A percentile compares a stretch with the other conserved stretches of the same genome.
Conservation (phyloP, 2,797 vertebrate genomes). For the Cottoperca gobio region DNA sequence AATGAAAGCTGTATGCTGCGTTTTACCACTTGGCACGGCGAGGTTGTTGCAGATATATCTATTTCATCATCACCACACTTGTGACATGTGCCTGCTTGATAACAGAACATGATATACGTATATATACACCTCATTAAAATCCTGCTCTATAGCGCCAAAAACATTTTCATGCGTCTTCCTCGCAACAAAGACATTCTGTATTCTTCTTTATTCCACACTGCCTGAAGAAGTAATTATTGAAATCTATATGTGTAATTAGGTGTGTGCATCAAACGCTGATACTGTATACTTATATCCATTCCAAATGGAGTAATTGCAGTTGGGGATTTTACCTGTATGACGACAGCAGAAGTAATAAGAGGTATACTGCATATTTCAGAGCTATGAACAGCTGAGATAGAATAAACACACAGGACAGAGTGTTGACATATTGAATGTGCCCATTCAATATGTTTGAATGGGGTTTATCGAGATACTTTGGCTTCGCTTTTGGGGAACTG, state of each 20-base stretch:
- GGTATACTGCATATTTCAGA: neutral
- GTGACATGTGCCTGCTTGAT: neutral
- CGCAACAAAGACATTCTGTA: neutral
- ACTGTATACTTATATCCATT: neutral
- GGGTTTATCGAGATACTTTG: too few relatives aligned
- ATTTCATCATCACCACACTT: neutral
- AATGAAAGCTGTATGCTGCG: too few relatives aligned
- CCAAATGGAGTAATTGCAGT: neutral
- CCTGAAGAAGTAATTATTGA: neutral
- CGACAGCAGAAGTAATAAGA: neutral
- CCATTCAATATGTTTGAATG: too few relatives aligned
- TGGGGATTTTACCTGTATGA: neutral
- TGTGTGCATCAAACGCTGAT: neutral
- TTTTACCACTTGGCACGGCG: too few relatives aligned
- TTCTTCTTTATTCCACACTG: neutral
- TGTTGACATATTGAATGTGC: too few relatives aligned
- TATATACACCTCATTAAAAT: too few relatives aligned
- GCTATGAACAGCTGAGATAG: neutral
- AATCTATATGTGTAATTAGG: neutral
- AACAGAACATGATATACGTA: neutral
- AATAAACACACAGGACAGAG: neutral
- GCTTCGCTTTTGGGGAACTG: too few relatives aligned
- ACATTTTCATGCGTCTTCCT: neutral
- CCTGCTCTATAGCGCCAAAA: neutral
- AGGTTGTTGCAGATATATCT: neutral